Conservation (phyloP, 1,140 invertebrate species). For the Ceratosolen solmsi region DNA sequence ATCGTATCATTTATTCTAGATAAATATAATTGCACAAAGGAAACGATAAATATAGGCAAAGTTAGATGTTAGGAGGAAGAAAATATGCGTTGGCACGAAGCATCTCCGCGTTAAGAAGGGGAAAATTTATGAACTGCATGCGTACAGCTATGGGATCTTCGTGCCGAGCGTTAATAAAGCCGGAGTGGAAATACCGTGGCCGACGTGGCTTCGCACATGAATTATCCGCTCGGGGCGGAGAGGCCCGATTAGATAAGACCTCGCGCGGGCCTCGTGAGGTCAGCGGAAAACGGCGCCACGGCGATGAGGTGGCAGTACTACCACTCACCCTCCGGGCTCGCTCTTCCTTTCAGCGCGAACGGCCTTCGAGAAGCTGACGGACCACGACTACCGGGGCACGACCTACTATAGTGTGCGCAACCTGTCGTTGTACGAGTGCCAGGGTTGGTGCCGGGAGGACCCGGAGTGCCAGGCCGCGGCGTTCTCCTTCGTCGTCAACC, state of each 20-base stretch:
- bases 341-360: conserved; percentile 79
- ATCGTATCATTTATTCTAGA: no score
- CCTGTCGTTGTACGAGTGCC: conserved; percentile 93
- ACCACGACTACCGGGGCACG: conserved; percentile 90
- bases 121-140: background rate
- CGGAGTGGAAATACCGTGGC: background rate
- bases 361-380: conserved; percentile 94
- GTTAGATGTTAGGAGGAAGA: background rate
- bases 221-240: background rate
- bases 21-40: background rate
- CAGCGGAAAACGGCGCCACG: background rate
- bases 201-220: background rate
- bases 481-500: conserved; percentile 94
- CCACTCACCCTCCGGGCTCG: background rate
- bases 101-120: no score
- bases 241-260: background rate
- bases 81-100: background rate
- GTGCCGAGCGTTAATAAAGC: background rate
- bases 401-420: conserved; percentile 95
- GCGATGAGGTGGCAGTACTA: no score
- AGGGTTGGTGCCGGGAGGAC: conserved; percentile 94
- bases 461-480: conserved; percentile 91
- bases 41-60: background rate
- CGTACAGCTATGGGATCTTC: background rate
- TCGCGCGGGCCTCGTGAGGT: background rate